Evolutionary conservation across 2,797 vertebrate species (phyloP).

Genomic region (Mus spretus): DNA sequence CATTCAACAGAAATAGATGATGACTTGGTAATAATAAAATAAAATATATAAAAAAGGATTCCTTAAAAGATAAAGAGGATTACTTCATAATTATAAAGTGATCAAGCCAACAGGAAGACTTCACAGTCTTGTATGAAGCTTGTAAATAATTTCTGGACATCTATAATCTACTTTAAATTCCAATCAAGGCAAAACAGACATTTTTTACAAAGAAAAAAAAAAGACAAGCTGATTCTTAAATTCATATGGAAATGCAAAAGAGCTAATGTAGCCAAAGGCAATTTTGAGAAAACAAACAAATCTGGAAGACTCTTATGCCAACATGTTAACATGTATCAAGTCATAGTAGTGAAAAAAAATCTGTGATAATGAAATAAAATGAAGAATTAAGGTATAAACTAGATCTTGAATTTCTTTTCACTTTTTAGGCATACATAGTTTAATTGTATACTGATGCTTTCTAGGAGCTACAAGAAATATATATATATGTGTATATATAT

Average conservation of each 20-base stretch:
- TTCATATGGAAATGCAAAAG: conserved; percentile 17
- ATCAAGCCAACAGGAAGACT: conserved; percentile 27
- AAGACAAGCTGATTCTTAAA: conserved; percentile 43
- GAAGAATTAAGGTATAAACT: background rate
- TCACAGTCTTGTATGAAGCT: background rate
- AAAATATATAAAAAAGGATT: background rate
- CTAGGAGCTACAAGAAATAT: background rate
- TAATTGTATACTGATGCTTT: background rate
- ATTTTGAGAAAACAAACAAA: conserved; percentile 38
- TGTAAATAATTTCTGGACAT: conserved; percentile 14
- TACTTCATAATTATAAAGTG: background rate
- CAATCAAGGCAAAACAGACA: conserved; percentile 5
- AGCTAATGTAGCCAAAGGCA: conserved; percentile 31
- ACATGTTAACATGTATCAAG: background rate
- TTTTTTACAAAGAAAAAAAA: conserved; percentile 7
- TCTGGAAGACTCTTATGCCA: background rate
- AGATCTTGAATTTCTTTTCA: background rate
- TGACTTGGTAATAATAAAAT: background rate
- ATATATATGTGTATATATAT: too few relatives aligned
- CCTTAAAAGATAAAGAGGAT: background rate
- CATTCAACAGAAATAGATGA: background rate
- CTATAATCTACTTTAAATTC: conserved; percentile 26
- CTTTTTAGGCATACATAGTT: background rate
- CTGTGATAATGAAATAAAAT: background rate
- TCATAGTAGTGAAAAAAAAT: background rate